These are phyloP conservation scores for Deroplatys truncata DNA, from an alignment of 2,888 invertebrate species.

Conservation along the genomic window DNA sequence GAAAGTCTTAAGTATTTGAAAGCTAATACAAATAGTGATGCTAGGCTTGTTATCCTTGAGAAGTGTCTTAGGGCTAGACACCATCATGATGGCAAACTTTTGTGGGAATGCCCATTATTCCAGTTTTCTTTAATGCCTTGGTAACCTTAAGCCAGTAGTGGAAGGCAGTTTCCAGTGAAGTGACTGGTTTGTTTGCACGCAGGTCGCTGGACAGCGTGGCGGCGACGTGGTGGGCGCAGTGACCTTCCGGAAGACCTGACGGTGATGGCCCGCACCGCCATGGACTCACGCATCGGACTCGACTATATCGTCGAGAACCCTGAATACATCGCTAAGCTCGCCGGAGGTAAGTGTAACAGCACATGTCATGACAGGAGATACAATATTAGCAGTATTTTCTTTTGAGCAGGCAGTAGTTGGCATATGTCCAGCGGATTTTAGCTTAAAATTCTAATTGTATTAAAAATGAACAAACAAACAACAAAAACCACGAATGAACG, in stretches of 20 bases:
- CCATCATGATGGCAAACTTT: neutral
- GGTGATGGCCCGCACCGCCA: slow-evolving; percentile 37
- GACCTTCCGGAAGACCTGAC: neutral
- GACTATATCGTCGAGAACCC: slow-evolving; percentile 93
- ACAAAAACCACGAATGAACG: no score
- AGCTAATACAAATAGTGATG: neutral
- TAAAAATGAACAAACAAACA: no score
- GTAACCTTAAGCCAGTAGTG: neutral
- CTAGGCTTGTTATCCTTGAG: neutral
- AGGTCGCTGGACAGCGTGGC: neutral
- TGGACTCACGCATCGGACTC: slow-evolving; percentile 91
- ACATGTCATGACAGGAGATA: neutral
- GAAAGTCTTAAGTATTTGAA: neutral
- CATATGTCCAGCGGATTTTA: no score
- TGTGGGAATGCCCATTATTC: neutral
- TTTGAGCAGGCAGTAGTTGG: no score
- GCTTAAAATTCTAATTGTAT: no score
- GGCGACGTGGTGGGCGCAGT: neutral
- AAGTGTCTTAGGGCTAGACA: neutral
- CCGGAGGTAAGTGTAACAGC: slow-evolving; percentile 57
- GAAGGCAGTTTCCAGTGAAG: neutral
- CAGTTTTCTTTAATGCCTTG: neutral
- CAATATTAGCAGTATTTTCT: no score
- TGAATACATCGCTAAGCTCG: slow-evolving; percentile 86
- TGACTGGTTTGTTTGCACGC: neutral